These are phyloP conservation scores for Lophotis ruficrista DNA, from an alignment of 2,113 vertebrate genomes.

Conservation along the genomic window DNA sequence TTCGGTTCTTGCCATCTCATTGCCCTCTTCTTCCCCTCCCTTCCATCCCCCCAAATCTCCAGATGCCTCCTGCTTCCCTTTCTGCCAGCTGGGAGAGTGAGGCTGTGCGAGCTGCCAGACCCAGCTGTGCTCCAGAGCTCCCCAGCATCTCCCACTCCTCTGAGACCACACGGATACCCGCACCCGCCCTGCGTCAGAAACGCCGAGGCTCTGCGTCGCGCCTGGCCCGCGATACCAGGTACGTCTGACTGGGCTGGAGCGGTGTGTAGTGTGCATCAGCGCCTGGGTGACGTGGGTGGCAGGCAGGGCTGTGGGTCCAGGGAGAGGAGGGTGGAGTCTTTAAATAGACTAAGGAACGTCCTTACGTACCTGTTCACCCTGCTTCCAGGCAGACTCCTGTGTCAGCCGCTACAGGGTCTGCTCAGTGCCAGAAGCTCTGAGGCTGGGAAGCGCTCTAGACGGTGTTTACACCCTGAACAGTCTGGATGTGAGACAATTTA, in stretches of 20 bases:
- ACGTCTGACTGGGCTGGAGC: too few relatives aligned
- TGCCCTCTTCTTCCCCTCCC: not conserved
- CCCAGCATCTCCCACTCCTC: not conserved
- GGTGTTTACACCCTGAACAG: not conserved
- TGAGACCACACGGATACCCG: accelerated
- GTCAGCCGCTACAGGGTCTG: not conserved
- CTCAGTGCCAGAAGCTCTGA: accelerated
- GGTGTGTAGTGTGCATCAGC: accelerated
- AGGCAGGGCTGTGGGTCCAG: not conserved
- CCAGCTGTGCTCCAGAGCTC: not conserved
- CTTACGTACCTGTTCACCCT: not conserved
- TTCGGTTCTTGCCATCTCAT: not conserved
- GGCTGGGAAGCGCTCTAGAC: not conserved
- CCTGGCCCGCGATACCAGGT: not conserved
- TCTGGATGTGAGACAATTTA: not conserved
- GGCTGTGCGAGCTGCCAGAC: not conserved
- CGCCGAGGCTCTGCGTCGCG: not conserved
- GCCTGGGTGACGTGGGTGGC: not conserved
- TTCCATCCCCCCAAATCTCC: not conserved
- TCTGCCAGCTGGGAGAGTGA: not conserved
- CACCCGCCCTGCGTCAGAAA: not conserved
- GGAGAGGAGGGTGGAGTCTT: not conserved
- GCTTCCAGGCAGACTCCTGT: not conserved
- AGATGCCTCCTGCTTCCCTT: not conserved
- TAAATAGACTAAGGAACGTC: not conserved